Conservation (phyloP, 1,140 invertebrate species). For the Macrostomum lignano region DNA sequence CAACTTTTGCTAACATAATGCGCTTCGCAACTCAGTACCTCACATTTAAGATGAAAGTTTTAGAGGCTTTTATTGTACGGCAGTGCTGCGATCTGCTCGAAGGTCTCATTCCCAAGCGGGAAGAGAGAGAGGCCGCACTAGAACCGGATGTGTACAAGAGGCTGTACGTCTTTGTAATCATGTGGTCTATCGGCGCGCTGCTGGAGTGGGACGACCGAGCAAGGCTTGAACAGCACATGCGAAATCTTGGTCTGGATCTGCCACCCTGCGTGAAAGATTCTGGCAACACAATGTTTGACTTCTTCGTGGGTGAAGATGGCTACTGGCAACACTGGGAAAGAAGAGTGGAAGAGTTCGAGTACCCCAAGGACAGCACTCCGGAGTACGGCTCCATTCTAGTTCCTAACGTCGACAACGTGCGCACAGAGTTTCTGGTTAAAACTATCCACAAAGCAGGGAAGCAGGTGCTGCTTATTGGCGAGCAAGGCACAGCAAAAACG, state of each 20-base stretch:
- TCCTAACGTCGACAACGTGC: slow-evolving; percentile 23
- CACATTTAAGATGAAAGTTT: slow-evolving; percentile 46
- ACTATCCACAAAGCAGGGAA: slow-evolving; percentile 25
- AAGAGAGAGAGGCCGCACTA: slow-evolving; percentile 33
- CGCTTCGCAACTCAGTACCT: slow-evolving; percentile 65
- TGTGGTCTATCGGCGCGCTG: slow-evolving; percentile 65
- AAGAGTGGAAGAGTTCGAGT: slow-evolving; percentile 42
- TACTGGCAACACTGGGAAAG: slow-evolving; percentile 63
- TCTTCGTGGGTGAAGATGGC: slow-evolving; percentile 43
- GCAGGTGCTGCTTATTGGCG: slow-evolving; percentile 9
- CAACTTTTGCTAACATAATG: slow-evolving; percentile 80
- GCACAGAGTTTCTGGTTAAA: slow-evolving; percentile 18
- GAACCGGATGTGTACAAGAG: slow-evolving; percentile 18
- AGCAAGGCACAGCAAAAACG: slow-evolving; percentile 10
- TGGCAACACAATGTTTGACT: slow-evolving; percentile 55
- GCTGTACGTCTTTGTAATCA: slow-evolving; percentile 37
- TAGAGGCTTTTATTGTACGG: slow-evolving; percentile 60
- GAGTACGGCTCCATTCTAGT: slow-evolving; percentile 19
- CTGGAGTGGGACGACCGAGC: slow-evolving; percentile 43
- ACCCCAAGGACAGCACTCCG: slow-evolving; percentile 51
- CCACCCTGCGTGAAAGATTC: slow-evolving; percentile 40
- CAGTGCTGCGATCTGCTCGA: slow-evolving; percentile 38
- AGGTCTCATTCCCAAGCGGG: slow-evolving; percentile 39
- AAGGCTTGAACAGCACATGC: slow-evolving; percentile 30
- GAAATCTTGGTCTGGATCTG: slow-evolving; percentile 32